Base-by-base conservation (phyloP, 2,797 vertebrate species). In the Anguilla megastoma region DNA sequence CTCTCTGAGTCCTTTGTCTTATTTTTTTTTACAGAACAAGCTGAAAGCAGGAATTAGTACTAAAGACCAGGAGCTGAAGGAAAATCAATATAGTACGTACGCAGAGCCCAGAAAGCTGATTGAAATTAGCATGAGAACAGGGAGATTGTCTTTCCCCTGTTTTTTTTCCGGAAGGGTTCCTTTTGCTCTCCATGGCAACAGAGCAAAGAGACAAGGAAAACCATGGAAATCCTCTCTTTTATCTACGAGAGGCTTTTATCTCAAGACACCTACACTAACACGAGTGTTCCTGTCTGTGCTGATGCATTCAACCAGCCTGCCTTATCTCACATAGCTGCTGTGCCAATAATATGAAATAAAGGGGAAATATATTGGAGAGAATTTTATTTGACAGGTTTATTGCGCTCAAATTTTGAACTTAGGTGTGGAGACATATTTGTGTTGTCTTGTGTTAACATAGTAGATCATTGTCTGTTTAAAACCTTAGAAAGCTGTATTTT, bases 31-130 rank as follows among this genome's bases (percentile, higher is more conserved):
- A 54, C 86, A 96, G 96, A 88, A 91, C 0, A 93, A 93, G 89
- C 16, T 96, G 10, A 96, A 94, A 89, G 48, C 79, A 83, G 95
- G 95, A 33, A 94, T 96, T 91, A 94, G 95, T 92, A 93, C 88
- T 9, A 93, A 93, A 83, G 92, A 95, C 30, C 92, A 91, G 88
- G 93, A 95, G 88, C 89, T 94, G 30, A 92, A 92, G 88, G 90
- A 91, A 6, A 94, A 96, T 90, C 93, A 96, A 36, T 95, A 96
- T 92, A 95, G 96, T 96, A 91, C 92, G 96, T 90, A 36, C 86
- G 30, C 63, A 58, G 48, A 18, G 45, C 45, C 18, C 41, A 82
- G 45, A 82, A 82, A 50, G 79, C 79, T n/a, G 79, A 48, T 52
- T 27, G n/a, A 2, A 60, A 88, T 90, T 85, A 74, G 14, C 86